Conservation (phyloP, 2,113 vertebrate genomes). For the Cyphomyrus discorhynchus region DNA sequence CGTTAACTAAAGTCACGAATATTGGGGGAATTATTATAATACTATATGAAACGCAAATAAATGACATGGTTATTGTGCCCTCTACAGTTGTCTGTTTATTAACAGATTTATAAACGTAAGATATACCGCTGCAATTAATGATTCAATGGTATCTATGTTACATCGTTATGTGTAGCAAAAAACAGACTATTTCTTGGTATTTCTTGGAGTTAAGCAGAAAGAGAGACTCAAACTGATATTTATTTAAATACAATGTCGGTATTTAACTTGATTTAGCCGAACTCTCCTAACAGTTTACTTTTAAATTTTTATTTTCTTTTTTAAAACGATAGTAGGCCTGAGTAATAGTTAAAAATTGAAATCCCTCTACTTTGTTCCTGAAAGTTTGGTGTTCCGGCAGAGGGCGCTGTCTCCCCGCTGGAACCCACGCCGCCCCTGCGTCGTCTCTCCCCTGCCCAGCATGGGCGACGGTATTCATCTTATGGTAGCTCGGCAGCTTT, state of each 20-base stretch:
- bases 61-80: not conserved
- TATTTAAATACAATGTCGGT: not conserved
- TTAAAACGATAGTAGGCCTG: not conserved
- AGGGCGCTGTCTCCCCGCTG: constrained; percentile 55
- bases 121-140: not conserved
- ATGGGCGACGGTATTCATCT: not conserved
- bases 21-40: not conserved
- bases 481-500: constrained; percentile 9
- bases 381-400: constrained; percentile 42
- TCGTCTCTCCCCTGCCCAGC: not conserved
- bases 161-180: not conserved
- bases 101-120: not conserved
- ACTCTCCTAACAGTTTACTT: not conserved
- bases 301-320: not conserved
- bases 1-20: not conserved
- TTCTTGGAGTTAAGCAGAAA: too few species aligned
- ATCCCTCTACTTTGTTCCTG: not conserved
- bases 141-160: not conserved
- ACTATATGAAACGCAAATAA: not conserved
- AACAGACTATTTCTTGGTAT: too few species aligned
- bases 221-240: too few species aligned
- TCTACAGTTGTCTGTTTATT: not conserved
- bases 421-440: constrained; percentile 32
- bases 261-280: not conserved
- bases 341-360: not conserved